Percentiles rank a stretch among this genome's conserved stretches.
Evolutionary conservation across 2,113 vertebrate genomes (phyloP).

Genomic region (Athene cunicularia): DNA sequence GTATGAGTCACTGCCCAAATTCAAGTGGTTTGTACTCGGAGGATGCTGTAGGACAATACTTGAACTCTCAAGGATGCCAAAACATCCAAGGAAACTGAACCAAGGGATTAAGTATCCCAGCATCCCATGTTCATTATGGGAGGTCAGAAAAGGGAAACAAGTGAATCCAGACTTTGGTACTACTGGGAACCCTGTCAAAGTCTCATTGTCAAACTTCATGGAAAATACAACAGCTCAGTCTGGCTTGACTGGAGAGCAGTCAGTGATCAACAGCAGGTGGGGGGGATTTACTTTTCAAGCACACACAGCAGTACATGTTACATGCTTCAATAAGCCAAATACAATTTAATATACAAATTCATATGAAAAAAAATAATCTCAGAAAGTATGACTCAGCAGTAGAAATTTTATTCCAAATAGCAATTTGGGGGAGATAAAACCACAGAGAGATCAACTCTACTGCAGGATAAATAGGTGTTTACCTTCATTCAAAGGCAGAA

Average conservation of each 20-base stretch:
- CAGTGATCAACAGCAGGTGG: neutral
- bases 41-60: neutral
- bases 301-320: neutral
- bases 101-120: fast-evolving
- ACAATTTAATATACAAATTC: neutral
- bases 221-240: neutral
- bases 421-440: neutral
- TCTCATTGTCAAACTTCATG: neutral
- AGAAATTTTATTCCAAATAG: neutral
- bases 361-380: neutral
- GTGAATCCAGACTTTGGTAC: neutral
- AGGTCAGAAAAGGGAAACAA: neutral
- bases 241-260: neutral
- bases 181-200: too few relatives aligned
- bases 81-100: neutral
- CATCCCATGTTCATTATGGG: fast-evolving
- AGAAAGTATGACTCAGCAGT: neutral
- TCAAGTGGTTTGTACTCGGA: fast-evolving
- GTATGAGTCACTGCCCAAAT: fast-evolving
- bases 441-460: neutral
- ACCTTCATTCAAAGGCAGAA: neutral
- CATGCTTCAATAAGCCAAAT: neutral
- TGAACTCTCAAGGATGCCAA: neutral
- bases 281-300: neutral
- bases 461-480: neutral